Percentiles rank a stretch among this genome's conserved stretches.
phyloP scores from a whole-genome alignment of 2,113 vertebrate genomes.

The Oenanthe melanoleuca region DNA sequence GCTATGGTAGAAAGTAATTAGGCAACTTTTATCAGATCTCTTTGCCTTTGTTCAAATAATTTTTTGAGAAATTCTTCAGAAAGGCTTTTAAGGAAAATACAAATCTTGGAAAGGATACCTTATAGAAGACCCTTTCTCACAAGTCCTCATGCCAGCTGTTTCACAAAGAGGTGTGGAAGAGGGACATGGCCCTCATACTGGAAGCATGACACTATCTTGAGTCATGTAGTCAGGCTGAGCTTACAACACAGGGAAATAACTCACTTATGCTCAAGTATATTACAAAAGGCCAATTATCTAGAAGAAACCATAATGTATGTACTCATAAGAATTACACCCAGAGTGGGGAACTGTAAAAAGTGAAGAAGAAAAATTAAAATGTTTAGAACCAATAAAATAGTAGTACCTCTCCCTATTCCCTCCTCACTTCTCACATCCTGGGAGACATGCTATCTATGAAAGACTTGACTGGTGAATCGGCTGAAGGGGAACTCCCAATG shows the following conservation, averaged over 20 bases:
- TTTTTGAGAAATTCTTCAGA: neutral
- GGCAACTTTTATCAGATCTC: neutral
- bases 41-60: neutral
- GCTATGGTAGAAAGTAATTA: neutral
- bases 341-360: neutral
- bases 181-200: neutral
- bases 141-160: neutral
- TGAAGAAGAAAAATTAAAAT: neutral
- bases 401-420: neutral
- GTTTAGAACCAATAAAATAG: neutral
- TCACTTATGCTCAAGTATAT: neutral
- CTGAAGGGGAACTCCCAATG: neutral
- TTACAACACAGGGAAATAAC: neutral
- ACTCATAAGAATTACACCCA: neutral
- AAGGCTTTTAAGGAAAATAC: neutral
- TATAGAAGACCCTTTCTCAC: neutral
- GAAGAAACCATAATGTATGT: neutral
- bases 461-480: neutral
- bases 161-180: neutral
- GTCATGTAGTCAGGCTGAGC: neutral
- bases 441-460: fast-evolving
- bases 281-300: neutral
- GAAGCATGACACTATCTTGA: neutral
- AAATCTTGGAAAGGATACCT: neutral
- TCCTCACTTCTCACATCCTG: neutral